Base-by-base conservation (phyloP, 2,888 invertebrate genomes). In the Tillus elongatus region DNA sequence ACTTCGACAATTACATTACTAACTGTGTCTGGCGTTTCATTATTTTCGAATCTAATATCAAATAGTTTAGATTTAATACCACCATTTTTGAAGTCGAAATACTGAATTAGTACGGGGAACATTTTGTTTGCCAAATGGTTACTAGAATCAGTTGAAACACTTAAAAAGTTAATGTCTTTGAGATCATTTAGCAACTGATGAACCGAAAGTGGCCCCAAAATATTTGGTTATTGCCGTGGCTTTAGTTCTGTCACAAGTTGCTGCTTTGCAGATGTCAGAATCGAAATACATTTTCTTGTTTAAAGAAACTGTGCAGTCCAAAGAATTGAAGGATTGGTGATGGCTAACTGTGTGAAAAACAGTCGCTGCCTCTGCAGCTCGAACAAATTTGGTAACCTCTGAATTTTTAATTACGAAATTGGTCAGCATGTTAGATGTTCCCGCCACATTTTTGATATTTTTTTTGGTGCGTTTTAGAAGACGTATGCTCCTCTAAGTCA, bases 31-130 rank as follows among this genome's bases (percentile, higher is more conserved):
- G 45, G 38, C 6, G 11, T 27, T 24, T 37, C 32, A 10, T 38
- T 38, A 28, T 28, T 13, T 8, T 36, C 30, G 11, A 38, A 39
- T 13, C 16, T 13, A 6, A 37, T 8, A 12, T 37, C 32, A 15
- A 48, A 33, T 12, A 49, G 12, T 35, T 46, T 46, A 10, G 41
- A 30, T 33, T 45, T 38, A 32, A 50, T 43, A 9, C 51, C 45
- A 26, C 29, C 37, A 32, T 42, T 35, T 33, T 36, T 36, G n/a
- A n/a, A n/a, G 40, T 46, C 35, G 40, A 46, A 49, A 37, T 46
- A 52, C 28, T 47, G 48, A 10, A 47, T 15, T 3, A 50, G 10
- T 6, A 46, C 15, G 4, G 50, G 50, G 33, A 46, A 48, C 34
- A 50, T 27, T 43, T 51, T 50, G n/a, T 27, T 19, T 32, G 30